These are phyloP conservation scores for Varecia variegata DNA, from an alignment of 2,797 vertebrate genomes.

Conservation along the genomic window DNA sequence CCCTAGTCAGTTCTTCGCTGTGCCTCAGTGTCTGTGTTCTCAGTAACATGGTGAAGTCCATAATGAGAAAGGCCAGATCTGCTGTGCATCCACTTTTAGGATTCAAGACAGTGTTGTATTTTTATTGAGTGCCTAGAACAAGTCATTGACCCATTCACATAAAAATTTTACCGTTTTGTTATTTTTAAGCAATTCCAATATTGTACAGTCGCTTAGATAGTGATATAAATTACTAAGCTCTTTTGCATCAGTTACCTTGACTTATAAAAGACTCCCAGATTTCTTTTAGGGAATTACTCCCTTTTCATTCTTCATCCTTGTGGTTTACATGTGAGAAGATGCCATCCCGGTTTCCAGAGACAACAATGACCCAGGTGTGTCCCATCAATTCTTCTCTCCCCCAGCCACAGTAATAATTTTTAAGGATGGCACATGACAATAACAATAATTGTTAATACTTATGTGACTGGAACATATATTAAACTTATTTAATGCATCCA, in stretches of 20 bases:
- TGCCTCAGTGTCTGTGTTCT: neutral
- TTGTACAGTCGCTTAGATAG: neutral
- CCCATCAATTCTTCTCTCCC: neutral
- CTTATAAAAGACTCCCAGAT: neutral
- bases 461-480: neutral
- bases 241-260: neutral
- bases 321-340: neutral
- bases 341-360: neutral
- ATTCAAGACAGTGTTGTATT: neutral
- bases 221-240: neutral
- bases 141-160: neutral
- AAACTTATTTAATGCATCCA: neutral
- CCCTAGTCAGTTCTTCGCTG: neutral
- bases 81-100: neutral
- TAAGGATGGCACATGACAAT: neutral
- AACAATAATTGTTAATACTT: neutral
- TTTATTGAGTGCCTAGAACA: neutral
- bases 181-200: conserved; percentile 13
- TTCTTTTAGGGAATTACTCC: neutral
- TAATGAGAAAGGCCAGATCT: neutral
- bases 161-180: neutral
- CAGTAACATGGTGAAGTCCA: neutral
- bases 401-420: neutral
- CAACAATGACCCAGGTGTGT: neutral
- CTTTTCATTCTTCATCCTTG: neutral